Base-by-base conservation (phyloP, 2,113 vertebrate genomes). In the Fregata magnificens region DNA sequence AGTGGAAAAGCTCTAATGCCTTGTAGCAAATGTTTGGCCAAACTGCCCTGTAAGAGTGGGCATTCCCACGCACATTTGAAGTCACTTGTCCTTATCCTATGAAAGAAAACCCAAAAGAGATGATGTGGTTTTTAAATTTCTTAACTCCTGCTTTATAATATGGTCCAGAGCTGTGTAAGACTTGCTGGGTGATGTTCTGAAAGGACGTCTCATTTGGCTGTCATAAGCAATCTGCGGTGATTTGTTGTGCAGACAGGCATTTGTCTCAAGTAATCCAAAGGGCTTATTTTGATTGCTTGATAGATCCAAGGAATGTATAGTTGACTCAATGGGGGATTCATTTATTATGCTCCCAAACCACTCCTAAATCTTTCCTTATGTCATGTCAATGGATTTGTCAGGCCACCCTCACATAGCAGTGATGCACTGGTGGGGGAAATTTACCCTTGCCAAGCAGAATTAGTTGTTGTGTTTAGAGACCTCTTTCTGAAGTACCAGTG, bases 271-370 rank as follows among this genome's bases (percentile, higher is more conserved):
- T 96, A 97, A 95, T 96, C 94, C 93, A 88, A 88, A 80, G 86
- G 94, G 78, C 66, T 97, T 97, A 94, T 96, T 95, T 62, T 94
- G 96, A 96, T 96, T 94, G 90, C 88, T 58, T 78, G 77, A 38
- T 81, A 80, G 86, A 90, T 87, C 80, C 73, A 71, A 88, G 73
- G 76, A 84, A 92, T 0, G 7, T 18, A 38, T 11, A 36, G 49
- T 52, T 4, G 5, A 56, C 82, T 88, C 45, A 10, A 69, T 44
- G 76, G 88, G 55, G 89, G 90, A 94, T 93, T 97, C 88, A 71
- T 88, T 85, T 94, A 38, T 97, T 96, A 86, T 56, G 67, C 78
- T 96, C 91, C 79, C 95, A 93, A 96, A 95, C 95, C 62, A 67
- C 86, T 89, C 88, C 95, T 94, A 94, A 97, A 86, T 90, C 95